Conservation (phyloP, 2,888 invertebrate genomes). For the Calameuta pallipes region DNA sequence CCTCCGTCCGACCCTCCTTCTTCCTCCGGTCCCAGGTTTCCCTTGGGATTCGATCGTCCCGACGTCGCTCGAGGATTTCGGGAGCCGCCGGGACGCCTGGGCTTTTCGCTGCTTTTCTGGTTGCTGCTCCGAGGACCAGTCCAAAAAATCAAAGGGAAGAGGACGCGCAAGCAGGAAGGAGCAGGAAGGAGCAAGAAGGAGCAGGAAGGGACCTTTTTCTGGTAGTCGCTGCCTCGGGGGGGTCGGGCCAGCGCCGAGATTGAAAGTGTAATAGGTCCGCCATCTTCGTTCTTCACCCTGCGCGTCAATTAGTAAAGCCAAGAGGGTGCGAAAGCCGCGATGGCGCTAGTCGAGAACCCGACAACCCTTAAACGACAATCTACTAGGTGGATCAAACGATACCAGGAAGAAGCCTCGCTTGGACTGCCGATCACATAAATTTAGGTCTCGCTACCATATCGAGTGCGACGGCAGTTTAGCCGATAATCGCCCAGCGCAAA, state of each 20-base stretch:
- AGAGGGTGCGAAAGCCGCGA: slow-evolving; percentile 50
- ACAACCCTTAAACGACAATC: background rate
- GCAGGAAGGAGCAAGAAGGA: background rate
- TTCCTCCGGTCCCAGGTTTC: background rate
- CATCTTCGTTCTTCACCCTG: slow-evolving; percentile 61
- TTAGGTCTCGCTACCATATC: background rate
- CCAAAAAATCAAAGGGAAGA: background rate
- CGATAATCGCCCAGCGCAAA: background rate
- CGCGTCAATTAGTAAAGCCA: slow-evolving; percentile 59
- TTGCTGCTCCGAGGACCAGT: background rate
- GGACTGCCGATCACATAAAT: background rate
- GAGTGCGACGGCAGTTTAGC: background rate
- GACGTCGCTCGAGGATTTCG: background rate
- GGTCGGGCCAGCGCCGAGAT: slow-evolving; percentile 42
- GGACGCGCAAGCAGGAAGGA: background rate
- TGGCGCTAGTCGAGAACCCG: slow-evolving; percentile 38
- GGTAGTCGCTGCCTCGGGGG: slow-evolving; percentile 14
- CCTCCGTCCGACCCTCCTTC: slow-evolving; percentile 26
- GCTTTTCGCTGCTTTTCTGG: background rate
- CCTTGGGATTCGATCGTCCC: background rate
- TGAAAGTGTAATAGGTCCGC: slow-evolving; percentile 63
- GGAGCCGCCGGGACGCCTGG: too few species aligned
- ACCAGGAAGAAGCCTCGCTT: background rate
- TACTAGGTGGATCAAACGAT: background rate
- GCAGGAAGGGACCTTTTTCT: background rate